Evolutionary conservation across 92 coral and sea anemone genomes (phyloP), one percentile per base, ranked within the genome.

Genomic region (Bergia puertoricense): DNA sequence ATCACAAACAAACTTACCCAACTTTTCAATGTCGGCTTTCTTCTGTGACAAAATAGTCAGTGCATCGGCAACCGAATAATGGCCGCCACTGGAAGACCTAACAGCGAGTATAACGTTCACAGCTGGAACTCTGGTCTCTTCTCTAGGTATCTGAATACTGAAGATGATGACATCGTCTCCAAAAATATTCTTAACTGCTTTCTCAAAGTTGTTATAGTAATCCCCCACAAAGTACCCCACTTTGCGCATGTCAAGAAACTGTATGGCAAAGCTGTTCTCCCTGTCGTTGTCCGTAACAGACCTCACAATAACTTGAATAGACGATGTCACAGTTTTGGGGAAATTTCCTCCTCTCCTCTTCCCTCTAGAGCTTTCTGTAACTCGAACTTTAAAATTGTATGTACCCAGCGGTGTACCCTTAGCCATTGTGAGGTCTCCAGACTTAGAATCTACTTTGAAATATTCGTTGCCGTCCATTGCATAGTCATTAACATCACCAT

Each of bases 401-500:
- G 79, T 82, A 5, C 92, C 95, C 9, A 94, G 86, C 15, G 94
- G 93, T 3, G 89, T 90, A 4, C 79, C 75, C 44, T 75, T 67
- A 51, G 74, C 79, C 54, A 91, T 92, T 13, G 82, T 90, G 79
- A 94, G 92, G 89, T 88, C 89, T 15, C 94, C 94, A 66, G 76
- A 84, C 7, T 56, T 76, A 38, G 65, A 73, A 38, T 93, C 71
- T 1, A 93, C 91, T 45, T 57, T 69, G 66, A 91, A 93, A 48
- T 93, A 86, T 3, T 67, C 76, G 59, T 85, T 89, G 3, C 43
- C 79, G 2, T 23, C 79, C 82, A 96, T 85, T 20, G 85, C 40
- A 74, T 95, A 96, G 73, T 91, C 92, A 76, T 94, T 95, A 5
- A 62, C 82, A 74, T 96, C 98, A 1, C 95, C 99, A 38, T 89